Percentiles rank a stretch among this genome's conserved stretches.
Evolutionary conservation across 2,797 vertebrate species (phyloP).

Genomic region (Distichodus sexfasciatus): DNA sequence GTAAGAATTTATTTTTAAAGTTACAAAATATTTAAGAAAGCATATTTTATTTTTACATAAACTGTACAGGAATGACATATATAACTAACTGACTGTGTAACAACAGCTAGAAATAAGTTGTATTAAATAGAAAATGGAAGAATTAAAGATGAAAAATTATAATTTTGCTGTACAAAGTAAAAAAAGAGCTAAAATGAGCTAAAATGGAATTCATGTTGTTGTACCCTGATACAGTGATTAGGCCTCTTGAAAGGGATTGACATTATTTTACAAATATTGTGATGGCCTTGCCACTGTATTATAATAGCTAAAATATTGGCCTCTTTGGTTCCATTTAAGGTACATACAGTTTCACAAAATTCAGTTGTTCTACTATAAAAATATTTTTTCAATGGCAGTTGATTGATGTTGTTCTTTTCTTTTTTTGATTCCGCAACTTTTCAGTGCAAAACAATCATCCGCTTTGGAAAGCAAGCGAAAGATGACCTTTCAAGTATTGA

Average conservation of each 20-base stretch:
- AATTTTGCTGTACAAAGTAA: constrained; percentile 89
- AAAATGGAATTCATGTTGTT: constrained; percentile 83
- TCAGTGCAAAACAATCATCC: constrained; percentile 99
- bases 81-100: constrained; percentile 96
- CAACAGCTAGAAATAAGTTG: constrained; percentile 91
- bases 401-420: constrained; percentile 53
- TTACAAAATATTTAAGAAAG: constrained; percentile 79
- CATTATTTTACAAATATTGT: constrained; percentile 79
- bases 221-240: constrained; percentile 92
- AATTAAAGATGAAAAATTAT: constrained; percentile 83
- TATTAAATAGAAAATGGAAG: constrained; percentile 96
- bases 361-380: constrained; percentile 97
- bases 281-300: constrained; percentile 82
- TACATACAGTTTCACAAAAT: constrained; percentile 96
- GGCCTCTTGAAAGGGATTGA: constrained; percentile 82
- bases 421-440: constrained; percentile 91
- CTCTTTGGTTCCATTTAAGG: constrained; percentile 99
- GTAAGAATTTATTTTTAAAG: constrained; percentile 66
- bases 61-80: constrained; percentile 95
- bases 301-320: constrained; percentile 92
- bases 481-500: constrained; percentile 99
- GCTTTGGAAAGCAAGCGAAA: constrained; percentile 98
- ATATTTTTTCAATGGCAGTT: constrained; percentile 95
- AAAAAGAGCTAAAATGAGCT: constrained; percentile 73
- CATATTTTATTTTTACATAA: constrained; percentile 87